Base-by-base conservation (phyloP, 2,113 vertebrate species). In the Brachypteracias leptosomus region DNA sequence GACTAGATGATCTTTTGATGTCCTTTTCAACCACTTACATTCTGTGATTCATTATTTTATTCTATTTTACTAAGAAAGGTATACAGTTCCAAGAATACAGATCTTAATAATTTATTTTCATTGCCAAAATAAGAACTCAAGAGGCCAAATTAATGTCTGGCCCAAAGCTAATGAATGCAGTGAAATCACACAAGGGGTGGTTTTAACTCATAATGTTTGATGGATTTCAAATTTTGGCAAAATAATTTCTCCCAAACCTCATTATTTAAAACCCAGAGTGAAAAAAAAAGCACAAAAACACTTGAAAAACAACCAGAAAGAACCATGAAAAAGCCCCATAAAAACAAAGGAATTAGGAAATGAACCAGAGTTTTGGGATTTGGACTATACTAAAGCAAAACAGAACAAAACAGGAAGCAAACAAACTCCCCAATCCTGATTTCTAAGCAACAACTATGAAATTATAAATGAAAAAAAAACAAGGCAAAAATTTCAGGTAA, bases 121-220 rank as follows among this genome's bases (percentile, higher is more conserved):
- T 71, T 94, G 78, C 88, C 88, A 96, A 94, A 93, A 42, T 59
- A 62, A 62, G 25, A 89, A 77, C 78, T 74, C 81, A 71, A 31
- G 55, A 73, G 71, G 38, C 18, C 63, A 93, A 71, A 93, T 91
- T 85, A 91, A 88, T 80, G 47, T 85, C 38, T 95, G 79, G 78
- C 42, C 63, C 8, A 86, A 5, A 25, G 36, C 6, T 89, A 91
- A 71, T 55, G 42, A 77, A 83, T 44, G 38, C 46, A 93, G 8
- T 22, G 17, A 90, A 95, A 76, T 61, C 61, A 86, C 72, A 63
- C 0, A 4, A 93, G 71, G 24, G 14, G 6, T 76, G 29, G 83
- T 83, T 88, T 89, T 70, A 79, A 55, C 63, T 88, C 36, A 76
- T 83, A 82, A 83, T 83, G 2, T 74, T 83, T 83, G 51, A 90